Base-by-base conservation (phyloP, 1,140 invertebrate genomes). In the Lucilia cuprina region DNA sequence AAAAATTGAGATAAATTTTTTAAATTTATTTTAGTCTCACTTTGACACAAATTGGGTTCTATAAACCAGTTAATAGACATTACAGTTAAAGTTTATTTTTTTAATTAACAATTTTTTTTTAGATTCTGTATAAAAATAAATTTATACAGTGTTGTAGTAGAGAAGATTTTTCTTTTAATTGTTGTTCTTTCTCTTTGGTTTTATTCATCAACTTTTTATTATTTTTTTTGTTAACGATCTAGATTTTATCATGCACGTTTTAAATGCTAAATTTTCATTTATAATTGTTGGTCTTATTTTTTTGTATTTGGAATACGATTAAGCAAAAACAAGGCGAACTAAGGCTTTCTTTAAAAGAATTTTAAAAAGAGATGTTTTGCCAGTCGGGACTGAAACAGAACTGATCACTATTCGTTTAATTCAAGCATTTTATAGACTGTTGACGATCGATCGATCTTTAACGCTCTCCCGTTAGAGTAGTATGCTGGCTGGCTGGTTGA, bases 61-160 rank as follows among this genome's bases (percentile, higher is more conserved):
- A 49, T 78, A 78, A 80, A 80, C 77, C 77, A 80, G 77, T 80
- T 80, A 80, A 80, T 21, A 80, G 77, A 80, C 77, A 80, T 80
- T 80, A 80, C 77, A 80, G 47, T 60, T 60, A 60, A 60, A 17
- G 41, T 55, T 55, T n/a, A n/a, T n/a, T n/a, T n/a, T n/a, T 14
- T 55, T 55, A 10, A 55, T 55, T 55, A 55, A 55, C 50, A 55
- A 55, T 55, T 41, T 55, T 55, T 55, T n/a, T n/a, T n/a, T n/a
- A n/a, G n/a, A 30, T 30, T 30, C 50, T 55, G 50, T 55, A 55
- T 55, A 55, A 55, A 17, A 55, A 55, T 3, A 30, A 30, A 30
- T 30, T n/a, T 12, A 55, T 55, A 55, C 50, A 55, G 50, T 55
- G 3, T 30, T 30, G 1, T 30, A 30, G 25, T 30, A 17, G 12